Evolutionary conservation across 2,797 vertebrate species (phyloP).

Genomic region (Pelodytes ibericus): DNA sequence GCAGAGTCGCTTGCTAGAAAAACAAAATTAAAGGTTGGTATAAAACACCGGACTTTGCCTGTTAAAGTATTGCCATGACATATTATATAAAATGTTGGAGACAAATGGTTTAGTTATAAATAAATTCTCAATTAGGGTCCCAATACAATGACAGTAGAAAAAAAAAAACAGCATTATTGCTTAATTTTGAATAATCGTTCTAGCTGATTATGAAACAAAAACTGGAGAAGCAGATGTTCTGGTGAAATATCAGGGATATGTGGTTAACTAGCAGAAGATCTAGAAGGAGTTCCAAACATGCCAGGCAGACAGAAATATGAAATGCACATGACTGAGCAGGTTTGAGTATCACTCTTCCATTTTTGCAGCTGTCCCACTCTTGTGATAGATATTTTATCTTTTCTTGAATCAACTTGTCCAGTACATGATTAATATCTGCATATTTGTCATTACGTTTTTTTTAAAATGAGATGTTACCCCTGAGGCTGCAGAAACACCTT

Average conservation of each 20-base stretch:
- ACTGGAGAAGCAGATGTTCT: too few relatives aligned
- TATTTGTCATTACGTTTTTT: constrained; percentile 47
- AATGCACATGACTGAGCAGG: constrained; percentile 39
- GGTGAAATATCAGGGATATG: constrained; percentile 7
- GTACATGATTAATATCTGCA: constrained; percentile 54
- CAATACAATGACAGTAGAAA: too few relatives aligned
- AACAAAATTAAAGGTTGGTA: constrained; percentile 18
- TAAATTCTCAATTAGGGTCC: too few relatives aligned
- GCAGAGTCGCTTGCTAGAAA: constrained; percentile 79
- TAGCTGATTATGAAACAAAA: too few relatives aligned
- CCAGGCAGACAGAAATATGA: constrained; percentile 34
- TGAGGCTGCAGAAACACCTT: constrained; percentile 30
- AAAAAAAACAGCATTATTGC: too few relatives aligned
- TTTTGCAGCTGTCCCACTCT: constrained; percentile 46
- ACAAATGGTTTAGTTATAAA: too few relatives aligned
- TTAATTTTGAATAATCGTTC: too few relatives aligned
- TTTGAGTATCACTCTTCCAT: constrained; percentile 10
- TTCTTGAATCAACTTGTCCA: constrained; percentile 54
- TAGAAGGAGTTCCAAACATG: constrained; percentile 48
- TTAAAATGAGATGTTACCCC: constrained; percentile 43
- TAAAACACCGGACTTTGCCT: too few relatives aligned
- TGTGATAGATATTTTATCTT: constrained; percentile 42
- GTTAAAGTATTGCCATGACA: too few relatives aligned
- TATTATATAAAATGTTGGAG: too few relatives aligned
- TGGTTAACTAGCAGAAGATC: neutral